Percentiles rank a stretch among this genome's conserved stretches.
Conservation (phyloP, 1,140 invertebrate species). For the Ips nitidus region DNA sequence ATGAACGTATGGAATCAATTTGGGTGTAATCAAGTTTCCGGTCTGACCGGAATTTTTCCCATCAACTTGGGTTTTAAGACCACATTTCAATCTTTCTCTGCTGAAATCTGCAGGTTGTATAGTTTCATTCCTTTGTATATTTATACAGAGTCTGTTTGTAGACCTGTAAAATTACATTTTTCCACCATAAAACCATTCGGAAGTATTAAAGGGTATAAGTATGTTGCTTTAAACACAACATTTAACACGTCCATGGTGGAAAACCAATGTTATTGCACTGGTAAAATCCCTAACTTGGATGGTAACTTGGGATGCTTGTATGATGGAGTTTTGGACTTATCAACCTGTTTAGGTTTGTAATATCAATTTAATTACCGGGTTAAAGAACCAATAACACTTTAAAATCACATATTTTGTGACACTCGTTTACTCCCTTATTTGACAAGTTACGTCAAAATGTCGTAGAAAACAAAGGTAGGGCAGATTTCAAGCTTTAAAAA, state of each 20-base stretch:
- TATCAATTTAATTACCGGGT: background rate
- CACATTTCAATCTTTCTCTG: constrained; percentile 51
- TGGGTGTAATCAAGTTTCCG: constrained; percentile 52
- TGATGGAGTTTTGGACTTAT: constrained; percentile 50
- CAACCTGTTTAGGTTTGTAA: constrained; percentile 46
- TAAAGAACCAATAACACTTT: too few relatives aligned
- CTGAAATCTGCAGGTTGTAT: constrained; percentile 54
- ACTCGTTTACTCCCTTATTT: too few relatives aligned
- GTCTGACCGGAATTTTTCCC: constrained; percentile 53
- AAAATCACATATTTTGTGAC: too few relatives aligned
- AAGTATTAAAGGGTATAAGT: constrained; percentile 45
- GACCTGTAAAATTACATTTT: constrained; percentile 17
- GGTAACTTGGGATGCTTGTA: constrained; percentile 46
- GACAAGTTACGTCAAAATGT: too few relatives aligned
- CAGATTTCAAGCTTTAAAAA: too few relatives aligned
- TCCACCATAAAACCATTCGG: constrained; percentile 35
- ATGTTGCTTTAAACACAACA: constrained; percentile 36
- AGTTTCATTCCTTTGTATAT: background rate
- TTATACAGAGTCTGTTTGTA: constrained; percentile 7
- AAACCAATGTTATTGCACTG: constrained; percentile 49
- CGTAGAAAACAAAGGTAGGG: too few relatives aligned
- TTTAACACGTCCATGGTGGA: constrained; percentile 36
- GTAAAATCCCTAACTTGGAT: constrained; percentile 43
- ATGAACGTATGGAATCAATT: constrained; percentile 45
- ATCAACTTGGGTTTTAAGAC: constrained; percentile 47